Base-by-base conservation (phyloP, 92 coral and sea anemone genomes). In the Heliopora coerulea region DNA sequence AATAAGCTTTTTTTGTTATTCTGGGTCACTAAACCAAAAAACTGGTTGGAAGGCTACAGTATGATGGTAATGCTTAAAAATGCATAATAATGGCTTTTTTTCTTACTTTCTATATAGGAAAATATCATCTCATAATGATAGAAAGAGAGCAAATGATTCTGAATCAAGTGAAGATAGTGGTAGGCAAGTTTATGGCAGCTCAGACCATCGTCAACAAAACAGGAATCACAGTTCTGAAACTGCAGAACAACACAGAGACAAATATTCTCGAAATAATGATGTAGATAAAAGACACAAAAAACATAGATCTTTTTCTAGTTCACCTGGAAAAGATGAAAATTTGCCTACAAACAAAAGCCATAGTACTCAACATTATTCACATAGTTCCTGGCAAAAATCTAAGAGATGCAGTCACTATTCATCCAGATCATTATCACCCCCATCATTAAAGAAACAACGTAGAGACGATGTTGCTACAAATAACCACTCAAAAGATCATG, bases 301-400 rank as follows among this genome's bases (percentile, higher is more conserved):
- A 41, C 48, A 13, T 13, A 66, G 82, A 56, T 62, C 82, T n/a
- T 58, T 80, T 14, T 58, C 91, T 31, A 67, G 49, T 49, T 81
- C 88, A 48, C 88, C 86, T 29, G 59, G 52, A 18, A 64, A 32
- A 44, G 63, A 73, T 24, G 59, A 61, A 10, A 52, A 57, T 20
- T 57, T 31, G 49, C n/a, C n/a, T 8, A 61, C 41, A 37, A 21
- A 39, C 31, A 19, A 56, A 27, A 69, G n/a, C n/a, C n/a, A n/a
- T n/a, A 32, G 68, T 37, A 63, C 12, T 6, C 65, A 78, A 35
- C 68, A 63, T 1, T 34, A 32, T 46, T 50, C 81, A 13, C 44
- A 31, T 19, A 62, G 26, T 37, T 37, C 21, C 31, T 40, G 39
- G 20, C 49, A 31, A 8, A 29, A 29, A 69, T 26, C 30, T 31